Conservation (phyloP, 2,888 invertebrate genomes). For the Diogma glabrata region DNA sequence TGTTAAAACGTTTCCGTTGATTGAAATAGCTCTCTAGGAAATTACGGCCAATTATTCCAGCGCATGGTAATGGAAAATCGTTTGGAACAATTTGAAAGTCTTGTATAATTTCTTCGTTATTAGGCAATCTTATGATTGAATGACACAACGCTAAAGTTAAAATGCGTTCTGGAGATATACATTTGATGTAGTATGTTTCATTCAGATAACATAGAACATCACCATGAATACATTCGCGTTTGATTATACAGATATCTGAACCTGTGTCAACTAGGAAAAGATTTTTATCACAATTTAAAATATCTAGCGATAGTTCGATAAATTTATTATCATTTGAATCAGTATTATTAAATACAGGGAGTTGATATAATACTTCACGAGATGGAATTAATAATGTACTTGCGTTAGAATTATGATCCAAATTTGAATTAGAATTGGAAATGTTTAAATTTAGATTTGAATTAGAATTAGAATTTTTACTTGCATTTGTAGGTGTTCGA, state of each 20-base stretch:
- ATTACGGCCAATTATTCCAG: background rate
- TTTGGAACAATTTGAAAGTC: background rate
- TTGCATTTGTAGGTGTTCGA: too few relatives aligned
- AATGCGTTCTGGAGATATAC: too few relatives aligned
- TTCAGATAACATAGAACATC: background rate
- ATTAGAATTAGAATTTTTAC: too few relatives aligned
- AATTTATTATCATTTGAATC: background rate
- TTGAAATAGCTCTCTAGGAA: too few relatives aligned
- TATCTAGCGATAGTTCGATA: background rate
- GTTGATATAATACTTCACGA: background rate
- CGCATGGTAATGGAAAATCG: background rate
- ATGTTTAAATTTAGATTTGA: background rate
- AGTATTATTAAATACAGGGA: background rate
- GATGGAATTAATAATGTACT: background rate
- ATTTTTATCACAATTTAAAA: background rate
- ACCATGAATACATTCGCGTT: background rate
- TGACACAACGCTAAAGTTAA: background rate
- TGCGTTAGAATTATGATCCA: background rate
- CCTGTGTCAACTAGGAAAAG: background rate
- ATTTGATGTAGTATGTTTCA: background rate
- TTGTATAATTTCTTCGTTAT: background rate
- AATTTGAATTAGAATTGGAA: background rate
- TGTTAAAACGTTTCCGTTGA: too few relatives aligned
- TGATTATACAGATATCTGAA: too few relatives aligned
- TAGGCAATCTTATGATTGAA: background rate